Base-by-base conservation (phyloP, 1,140 invertebrate species). In the Drosophila nigrodunni region DNA sequence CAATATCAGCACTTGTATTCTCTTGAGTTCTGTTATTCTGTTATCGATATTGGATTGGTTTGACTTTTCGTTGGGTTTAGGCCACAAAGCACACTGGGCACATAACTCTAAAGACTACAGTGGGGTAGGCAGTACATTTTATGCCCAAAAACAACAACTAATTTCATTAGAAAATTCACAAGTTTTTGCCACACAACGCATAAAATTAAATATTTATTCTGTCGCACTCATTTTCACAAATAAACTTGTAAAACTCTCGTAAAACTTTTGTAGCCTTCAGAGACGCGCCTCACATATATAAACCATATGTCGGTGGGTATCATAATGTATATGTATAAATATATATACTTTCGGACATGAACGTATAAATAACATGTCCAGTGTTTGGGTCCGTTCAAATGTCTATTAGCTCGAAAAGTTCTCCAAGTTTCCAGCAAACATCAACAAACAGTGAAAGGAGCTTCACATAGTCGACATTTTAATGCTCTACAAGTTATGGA, bases 1-100 rank as follows among this genome's bases (percentile, higher is more conserved):
- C 43, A 61, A 10, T 57, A 74, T 62, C 66, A 58, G 58, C 72
- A 74, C 35, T 58, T 62, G 41, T 74, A 49, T 55, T 68, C 41
- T 25, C 10, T 39, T 55, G 49, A 57, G 55, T 67, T 67, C 70
- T 49, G 44, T 44, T 44, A 57, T 67, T 68, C 55, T 68, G 64
- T 68, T 73, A 73, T 59, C 70, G 46, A 66, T 50, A 73, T 73
- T 65, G 62, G 54, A 66, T 46, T 34, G 34, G 18, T 7, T 43
- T 44, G 15, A 25, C 35, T 25, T 41, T 52, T 34, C 2, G 41
- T 39, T 4, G 57, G 57, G 11, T 49, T 64, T 47, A 62, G 43
- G 18, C 21, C 11, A 39, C 43, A 47, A 49, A 43, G 7, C 30
- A 52, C 18, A 25, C 39, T 15, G 44, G 43, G 39, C 18, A 21